These are phyloP conservation scores for Symphodus melops DNA, from an alignment of 2,113 vertebrate species.

Conservation along the genomic window DNA sequence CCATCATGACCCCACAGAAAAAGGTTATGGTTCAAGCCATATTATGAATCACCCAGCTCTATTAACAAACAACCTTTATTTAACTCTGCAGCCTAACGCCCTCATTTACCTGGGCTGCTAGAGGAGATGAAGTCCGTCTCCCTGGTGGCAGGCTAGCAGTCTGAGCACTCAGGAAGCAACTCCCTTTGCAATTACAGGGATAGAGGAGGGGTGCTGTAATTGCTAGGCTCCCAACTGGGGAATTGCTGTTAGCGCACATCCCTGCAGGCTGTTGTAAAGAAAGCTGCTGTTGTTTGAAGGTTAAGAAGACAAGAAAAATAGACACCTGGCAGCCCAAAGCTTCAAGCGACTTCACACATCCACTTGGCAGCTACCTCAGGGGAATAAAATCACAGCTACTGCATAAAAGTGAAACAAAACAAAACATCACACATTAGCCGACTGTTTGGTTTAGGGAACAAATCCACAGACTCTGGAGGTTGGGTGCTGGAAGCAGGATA, in stretches of 20 bases:
- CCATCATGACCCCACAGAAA: conserved; percentile 10
- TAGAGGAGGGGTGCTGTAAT: conserved; percentile 78
- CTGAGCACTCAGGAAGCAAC: conserved; percentile 71
- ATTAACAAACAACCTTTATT: conserved; percentile 73
- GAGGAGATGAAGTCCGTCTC: conserved; percentile 68
- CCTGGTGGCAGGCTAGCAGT: conserved; percentile 65
- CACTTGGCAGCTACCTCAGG: conserved; percentile 54
- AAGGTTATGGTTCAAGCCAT: conserved; percentile 47
- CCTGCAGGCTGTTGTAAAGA: conserved; percentile 69
- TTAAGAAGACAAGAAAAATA: conserved; percentile 68
- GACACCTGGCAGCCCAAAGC: conserved; percentile 71
- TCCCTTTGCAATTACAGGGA: conserved; percentile 79
- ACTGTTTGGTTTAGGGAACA: conserved; percentile 46
- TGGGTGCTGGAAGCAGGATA: conserved; percentile 7
- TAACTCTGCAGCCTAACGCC: conserved; percentile 59
- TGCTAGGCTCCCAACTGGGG: conserved; percentile 76
- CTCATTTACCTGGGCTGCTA: conserved; percentile 68
- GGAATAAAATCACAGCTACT: conserved; percentile 37
- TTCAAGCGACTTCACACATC: conserved; percentile 59
- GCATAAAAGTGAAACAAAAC: conserved; percentile 45
- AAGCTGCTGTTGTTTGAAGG: conserved; percentile 72
- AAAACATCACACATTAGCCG: conserved; percentile 31
- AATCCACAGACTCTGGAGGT: conserved; percentile 21
- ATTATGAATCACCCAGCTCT: conserved; percentile 46
- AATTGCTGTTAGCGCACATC: conserved; percentile 74